Conservation (phyloP, 1,140 invertebrate genomes). For the Colletes gigas region DNA sequence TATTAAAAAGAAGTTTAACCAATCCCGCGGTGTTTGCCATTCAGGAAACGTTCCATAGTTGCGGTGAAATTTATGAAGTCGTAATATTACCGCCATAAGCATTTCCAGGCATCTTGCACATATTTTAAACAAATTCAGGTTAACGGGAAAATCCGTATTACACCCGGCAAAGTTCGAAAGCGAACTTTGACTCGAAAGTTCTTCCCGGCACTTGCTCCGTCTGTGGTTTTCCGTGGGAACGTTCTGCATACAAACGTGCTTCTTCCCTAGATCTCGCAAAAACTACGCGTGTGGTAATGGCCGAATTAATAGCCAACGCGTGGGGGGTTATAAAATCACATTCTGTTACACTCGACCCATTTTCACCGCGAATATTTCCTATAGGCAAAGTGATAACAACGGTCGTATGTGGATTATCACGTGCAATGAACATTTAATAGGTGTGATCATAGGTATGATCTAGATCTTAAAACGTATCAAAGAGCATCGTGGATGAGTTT, state of each 20-base stretch:
- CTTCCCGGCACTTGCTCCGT: slow-evolving; percentile 6
- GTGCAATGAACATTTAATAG: no score
- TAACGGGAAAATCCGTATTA: slow-evolving; percentile 48
- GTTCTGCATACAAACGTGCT: slow-evolving; percentile 38
- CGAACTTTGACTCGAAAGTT: slow-evolving; percentile 9
- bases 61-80: background rate
- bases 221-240: background rate
- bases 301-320: slow-evolving; percentile 21
- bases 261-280: slow-evolving; percentile 22
- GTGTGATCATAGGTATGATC: no score
- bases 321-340: slow-evolving; percentile 1
- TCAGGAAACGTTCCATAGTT: background rate
- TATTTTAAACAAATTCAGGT: slow-evolving; percentile 53
- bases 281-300: slow-evolving; percentile 35
- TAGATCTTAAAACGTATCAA: no score
- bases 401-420: no score
- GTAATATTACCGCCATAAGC: background rate
- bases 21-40: background rate
- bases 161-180: slow-evolving; percentile 5
- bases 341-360: slow-evolving; percentile 4
- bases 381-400: background rate
- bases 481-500: no score
- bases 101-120: slow-evolving; percentile 15
- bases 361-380: slow-evolving; percentile 6
- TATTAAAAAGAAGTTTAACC: no score